phyloP scores from a whole-genome alignment of 1,140 invertebrate genomes.

The Conus betulinus region DNA sequence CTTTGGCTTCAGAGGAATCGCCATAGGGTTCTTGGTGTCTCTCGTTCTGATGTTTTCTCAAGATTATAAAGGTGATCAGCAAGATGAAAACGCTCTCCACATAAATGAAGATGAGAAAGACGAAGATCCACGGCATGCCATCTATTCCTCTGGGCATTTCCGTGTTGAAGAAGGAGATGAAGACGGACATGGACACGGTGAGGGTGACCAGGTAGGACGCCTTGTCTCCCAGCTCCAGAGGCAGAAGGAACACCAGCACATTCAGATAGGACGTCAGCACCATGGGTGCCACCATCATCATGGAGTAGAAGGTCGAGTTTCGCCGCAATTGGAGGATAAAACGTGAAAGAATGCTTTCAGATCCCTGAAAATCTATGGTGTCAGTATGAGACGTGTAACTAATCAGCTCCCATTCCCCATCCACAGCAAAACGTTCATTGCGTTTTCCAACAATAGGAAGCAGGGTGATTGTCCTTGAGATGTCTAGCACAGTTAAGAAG shows the following conservation, averaged over 20 bases:
- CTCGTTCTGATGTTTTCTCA: background rate
- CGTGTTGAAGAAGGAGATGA: constrained; percentile 12
- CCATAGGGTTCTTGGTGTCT: background rate
- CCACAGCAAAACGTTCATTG: background rate
- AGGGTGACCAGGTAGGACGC: constrained; percentile 21
- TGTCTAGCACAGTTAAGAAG: background rate
- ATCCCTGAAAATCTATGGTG: background rate
- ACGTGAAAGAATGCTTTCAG: background rate
- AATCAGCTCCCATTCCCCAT: background rate
- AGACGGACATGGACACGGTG: constrained; percentile 5
- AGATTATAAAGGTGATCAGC: background rate
- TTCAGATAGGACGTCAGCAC: constrained; percentile 78
- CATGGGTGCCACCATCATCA: constrained; percentile 79
- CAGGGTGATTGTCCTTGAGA: background rate
- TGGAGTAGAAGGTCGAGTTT: constrained; percentile 91
- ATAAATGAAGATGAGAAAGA: background rate
- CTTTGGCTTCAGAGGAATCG: too few species aligned
- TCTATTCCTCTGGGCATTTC: constrained; percentile 1
- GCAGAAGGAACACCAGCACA: constrained; percentile 78
- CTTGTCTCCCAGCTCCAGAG: constrained; percentile 77
- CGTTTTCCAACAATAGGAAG: background rate
- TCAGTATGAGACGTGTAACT: background rate
- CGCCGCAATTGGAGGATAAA: constrained; percentile 85
- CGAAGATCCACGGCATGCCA: background rate
- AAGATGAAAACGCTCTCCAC: background rate